Percentiles rank a stretch among this genome's conserved stretches.
Evolutionary conservation across 2,797 vertebrate genomes (phyloP).

Genomic region (Liparis tanakae): DNA sequence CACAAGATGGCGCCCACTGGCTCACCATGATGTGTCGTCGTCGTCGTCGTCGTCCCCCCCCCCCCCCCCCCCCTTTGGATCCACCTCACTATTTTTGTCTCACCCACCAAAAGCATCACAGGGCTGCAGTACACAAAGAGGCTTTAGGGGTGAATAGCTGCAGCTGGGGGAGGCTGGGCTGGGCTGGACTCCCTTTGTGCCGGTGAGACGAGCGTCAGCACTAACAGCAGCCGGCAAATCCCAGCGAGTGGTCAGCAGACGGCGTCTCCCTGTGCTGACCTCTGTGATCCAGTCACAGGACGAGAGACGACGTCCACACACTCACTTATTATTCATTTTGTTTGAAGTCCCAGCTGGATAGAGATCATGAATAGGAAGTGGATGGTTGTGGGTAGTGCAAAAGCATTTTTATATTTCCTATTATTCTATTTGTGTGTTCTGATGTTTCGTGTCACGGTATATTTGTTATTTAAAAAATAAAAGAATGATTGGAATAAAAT

Average conservation of each 20-base stretch:
- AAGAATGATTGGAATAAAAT: background rate
- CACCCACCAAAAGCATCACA: background rate
- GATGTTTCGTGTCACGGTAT: background rate
- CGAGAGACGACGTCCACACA: background rate
- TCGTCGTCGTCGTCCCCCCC: background rate
- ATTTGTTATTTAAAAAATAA: background rate
- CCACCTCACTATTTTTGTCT: background rate
- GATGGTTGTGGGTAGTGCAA: background rate
- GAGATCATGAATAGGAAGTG: background rate
- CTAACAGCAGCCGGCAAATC: slow-evolving; percentile 72
- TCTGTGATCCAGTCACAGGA: slow-evolving; percentile 26
- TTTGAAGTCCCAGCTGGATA: no score
- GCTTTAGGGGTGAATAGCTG: slow-evolving; percentile 61
- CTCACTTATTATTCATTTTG: background rate
- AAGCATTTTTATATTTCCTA: background rate
- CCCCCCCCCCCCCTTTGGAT: background rate
- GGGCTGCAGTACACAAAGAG: slow-evolving; percentile 55
- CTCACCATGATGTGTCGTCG: slow-evolving; percentile 8
- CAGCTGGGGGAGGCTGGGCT: slow-evolving; percentile 42
- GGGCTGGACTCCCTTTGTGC: slow-evolving; percentile 69
- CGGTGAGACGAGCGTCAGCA: slow-evolving; percentile 76
- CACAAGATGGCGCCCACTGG: slow-evolving; percentile 56
- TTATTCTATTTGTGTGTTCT: background rate
- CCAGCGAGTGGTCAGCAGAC: slow-evolving; percentile 76
- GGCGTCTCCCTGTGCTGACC: slow-evolving; percentile 74